These are phyloP conservation scores for Drosophila arizonae DNA, from an alignment of 1,140 invertebrate species.

Conservation along the genomic window DNA sequence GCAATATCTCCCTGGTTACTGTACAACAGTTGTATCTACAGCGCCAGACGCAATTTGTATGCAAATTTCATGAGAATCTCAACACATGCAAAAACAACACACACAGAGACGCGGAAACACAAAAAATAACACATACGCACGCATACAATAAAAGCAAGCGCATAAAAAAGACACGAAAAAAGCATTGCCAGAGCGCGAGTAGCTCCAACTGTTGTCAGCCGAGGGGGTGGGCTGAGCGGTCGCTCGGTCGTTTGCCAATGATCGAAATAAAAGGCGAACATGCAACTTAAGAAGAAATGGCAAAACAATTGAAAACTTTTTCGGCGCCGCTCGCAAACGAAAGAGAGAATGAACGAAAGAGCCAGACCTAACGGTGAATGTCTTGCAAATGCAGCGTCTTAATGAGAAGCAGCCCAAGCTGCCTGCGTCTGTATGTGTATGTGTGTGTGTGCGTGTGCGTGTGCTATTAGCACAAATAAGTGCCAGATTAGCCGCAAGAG, in stretches of 20 bases:
- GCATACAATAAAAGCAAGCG: slow-evolving; percentile 44
- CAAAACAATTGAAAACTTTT: slow-evolving; percentile 52
- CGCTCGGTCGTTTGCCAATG: slow-evolving; percentile 30
- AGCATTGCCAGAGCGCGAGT: slow-evolving; percentile 41
- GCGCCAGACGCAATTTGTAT: slow-evolving; percentile 82
- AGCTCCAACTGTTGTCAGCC: slow-evolving; percentile 15
- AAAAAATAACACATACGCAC: slow-evolving; percentile 5
- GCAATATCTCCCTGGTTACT: slow-evolving; percentile 5
- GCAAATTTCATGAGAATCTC: slow-evolving; percentile 82
- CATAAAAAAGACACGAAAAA: slow-evolving; percentile 40
- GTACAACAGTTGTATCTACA: slow-evolving; percentile 41
- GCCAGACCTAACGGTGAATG: slow-evolving; percentile 10
- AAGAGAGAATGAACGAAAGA: neutral
- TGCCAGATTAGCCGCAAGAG: slow-evolving; percentile 23
- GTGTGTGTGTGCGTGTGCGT: slow-evolving; percentile 16
- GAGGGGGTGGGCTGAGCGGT: neutral
- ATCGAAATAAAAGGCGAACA: slow-evolving; percentile 13
- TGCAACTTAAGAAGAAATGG: slow-evolving; percentile 60
- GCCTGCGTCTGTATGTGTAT: neutral
- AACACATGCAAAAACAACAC: slow-evolving; percentile 73
- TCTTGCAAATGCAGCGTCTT: slow-evolving; percentile 16
- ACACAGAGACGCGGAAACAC: neutral
- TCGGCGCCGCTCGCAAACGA: slow-evolving; percentile 32
- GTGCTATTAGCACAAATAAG: slow-evolving; percentile 39
- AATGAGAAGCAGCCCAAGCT: slow-evolving; percentile 6